Conservation (phyloP, 2,888 invertebrate genomes). For the Temnothorax unifasciatus region DNA sequence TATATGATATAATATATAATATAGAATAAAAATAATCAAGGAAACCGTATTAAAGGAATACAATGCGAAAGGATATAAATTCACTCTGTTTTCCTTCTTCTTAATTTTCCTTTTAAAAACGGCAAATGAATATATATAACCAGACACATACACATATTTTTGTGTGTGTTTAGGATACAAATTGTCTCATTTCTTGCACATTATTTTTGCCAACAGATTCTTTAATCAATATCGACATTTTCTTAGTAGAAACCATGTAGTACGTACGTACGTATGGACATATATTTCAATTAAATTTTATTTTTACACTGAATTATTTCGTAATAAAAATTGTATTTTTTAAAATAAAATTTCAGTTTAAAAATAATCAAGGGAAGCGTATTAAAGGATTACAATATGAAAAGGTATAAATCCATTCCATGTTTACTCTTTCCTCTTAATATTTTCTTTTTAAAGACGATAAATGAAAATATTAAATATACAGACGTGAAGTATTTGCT, state of each 20-base stretch:
- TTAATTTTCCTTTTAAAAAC: constrained; percentile 39
- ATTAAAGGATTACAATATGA: constrained; percentile 30
- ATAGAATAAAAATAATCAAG: neutral
- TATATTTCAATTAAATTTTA: neutral
- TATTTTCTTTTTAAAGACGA: constrained; percentile 46
- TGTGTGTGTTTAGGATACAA: no score
- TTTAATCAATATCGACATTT: no score
- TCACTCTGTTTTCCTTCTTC: constrained; percentile 21
- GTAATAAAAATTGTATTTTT: neutral
- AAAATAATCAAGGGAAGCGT: neutral
- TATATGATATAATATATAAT: no score
- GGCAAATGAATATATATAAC: constrained; percentile 58
- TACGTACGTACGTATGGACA: neutral
- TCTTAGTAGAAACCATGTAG: no score
- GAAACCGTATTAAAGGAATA: constrained; percentile 1
- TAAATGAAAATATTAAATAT: constrained; percentile 61
- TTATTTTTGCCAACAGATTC: no score
- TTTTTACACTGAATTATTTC: neutral
- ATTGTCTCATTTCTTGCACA: no score
- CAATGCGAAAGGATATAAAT: constrained; percentile 46
- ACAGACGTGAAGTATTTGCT: constrained; percentile 55
- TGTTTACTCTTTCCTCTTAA: constrained; percentile 7
- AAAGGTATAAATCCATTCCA: constrained; percentile 42
- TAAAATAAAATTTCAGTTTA: neutral
- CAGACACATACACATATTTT: no score